Evolutionary conservation across 2,113 vertebrate species (phyloP), one percentile per base, ranked within the genome.

Genomic region (Otolemur garnettii): DNA sequence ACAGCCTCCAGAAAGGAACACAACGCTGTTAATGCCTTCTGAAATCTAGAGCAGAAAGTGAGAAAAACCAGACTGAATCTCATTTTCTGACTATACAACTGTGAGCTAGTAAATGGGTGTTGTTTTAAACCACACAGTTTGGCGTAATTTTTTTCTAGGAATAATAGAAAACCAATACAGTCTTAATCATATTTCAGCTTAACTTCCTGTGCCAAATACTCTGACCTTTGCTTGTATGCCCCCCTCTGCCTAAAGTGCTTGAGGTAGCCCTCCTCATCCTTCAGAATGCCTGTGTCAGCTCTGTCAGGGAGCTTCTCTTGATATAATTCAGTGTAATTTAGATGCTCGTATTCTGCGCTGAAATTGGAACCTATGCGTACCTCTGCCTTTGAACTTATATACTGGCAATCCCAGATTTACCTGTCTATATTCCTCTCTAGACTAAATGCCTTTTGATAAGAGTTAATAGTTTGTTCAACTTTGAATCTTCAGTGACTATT

Each of bases 371-470:
- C 53, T 75, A 22, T 22, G 15, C 1, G 13, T 28, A 28, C 35
- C 28, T n/a, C 19, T 19, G 10, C 64, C 26, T 68, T 60, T 90
- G 85, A 84, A 45, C 28, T 72, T 30, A 26, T 7, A 45, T 5
- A 22, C 22, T 88, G 13, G 22, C 19, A 55, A 30, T 77, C 59
- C 84, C 18, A 72, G 94, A 89, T 15, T 89, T 78, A 59, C 53
- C 82, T 88, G 28, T 71, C 53, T 59, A 14, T 77, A 38, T 75
- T 90, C 1, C 50, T 87, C 71, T 59, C 91, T 24, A 45, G 30
- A 28, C 64, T 81, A 77, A 93, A 60, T 78, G 14, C 22, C 57
- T 93, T 75, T 86, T 72, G 50, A 17, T 92, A 81, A 87, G 53
- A 14, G 64, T 50, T 69, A 26, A 38, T 33, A 28, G n/a, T 30